These are phyloP conservation scores for Microcebus jonahi DNA, from an alignment of 2,113 vertebrate species.

Conservation along the genomic window DNA sequence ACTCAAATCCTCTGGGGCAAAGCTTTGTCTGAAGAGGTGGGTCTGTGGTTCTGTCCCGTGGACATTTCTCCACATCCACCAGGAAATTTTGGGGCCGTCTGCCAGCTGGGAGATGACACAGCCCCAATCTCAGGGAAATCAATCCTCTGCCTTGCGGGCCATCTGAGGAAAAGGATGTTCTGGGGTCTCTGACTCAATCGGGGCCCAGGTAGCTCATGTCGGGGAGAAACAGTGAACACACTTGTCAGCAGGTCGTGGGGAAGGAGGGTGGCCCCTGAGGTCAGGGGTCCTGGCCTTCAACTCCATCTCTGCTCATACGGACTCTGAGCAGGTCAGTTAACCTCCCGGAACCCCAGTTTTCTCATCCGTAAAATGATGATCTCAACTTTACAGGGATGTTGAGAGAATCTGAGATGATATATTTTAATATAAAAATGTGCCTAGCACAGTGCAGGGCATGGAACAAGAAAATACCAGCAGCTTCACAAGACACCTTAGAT, in stretches of 20 bases:
- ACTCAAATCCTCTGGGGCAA: background rate
- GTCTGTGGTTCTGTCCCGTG: background rate
- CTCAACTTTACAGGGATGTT: background rate
- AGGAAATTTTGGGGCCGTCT: background rate
- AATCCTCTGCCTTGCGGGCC: background rate
- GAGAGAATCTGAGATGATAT: background rate
- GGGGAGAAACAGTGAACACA: background rate
- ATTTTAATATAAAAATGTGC: background rate
- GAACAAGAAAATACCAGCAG: background rate
- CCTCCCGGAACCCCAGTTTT: background rate
- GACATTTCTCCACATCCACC: background rate
- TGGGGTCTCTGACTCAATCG: background rate
- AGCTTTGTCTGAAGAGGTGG: background rate
- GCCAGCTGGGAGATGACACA: accelerated
- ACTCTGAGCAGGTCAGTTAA: background rate
- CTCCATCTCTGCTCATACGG: background rate
- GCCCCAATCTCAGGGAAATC: background rate
- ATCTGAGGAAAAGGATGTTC: background rate
- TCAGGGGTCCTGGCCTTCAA: background rate
- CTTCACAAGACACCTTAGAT: background rate
- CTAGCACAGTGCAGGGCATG: background rate
- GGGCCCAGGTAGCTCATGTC: background rate
- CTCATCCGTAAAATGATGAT: background rate
- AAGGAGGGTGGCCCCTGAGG: background rate
- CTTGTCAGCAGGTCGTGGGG: accelerated